Conservation (phyloP, 2,113 vertebrate genomes). For the Speoplatyrhinus poulsoni region DNA sequence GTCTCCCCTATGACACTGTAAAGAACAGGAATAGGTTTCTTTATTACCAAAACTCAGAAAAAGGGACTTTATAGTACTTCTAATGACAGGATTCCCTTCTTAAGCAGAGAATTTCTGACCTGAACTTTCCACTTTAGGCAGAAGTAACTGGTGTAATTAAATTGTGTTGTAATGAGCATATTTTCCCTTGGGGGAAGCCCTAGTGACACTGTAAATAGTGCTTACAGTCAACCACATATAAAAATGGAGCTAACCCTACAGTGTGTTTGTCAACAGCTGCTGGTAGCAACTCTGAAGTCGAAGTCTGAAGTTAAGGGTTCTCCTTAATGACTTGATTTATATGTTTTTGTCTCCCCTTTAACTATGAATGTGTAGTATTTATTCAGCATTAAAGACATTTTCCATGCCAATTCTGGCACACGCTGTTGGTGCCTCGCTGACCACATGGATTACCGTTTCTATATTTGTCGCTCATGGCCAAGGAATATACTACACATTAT, state of each 20-base stretch:
- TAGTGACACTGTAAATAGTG: slow-evolving; percentile 27
- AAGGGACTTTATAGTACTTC: slow-evolving; percentile 27
- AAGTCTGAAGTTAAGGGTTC: slow-evolving; percentile 9
- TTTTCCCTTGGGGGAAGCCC: slow-evolving; percentile 59
- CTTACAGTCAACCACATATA: slow-evolving; percentile 46
- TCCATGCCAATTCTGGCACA: too few species aligned
- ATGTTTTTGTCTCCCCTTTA: slow-evolving; percentile 39
- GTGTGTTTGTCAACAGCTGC: slow-evolving; percentile 59
- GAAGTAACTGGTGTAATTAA: slow-evolving; percentile 40
- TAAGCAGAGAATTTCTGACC: slow-evolving; percentile 37
- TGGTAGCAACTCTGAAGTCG: not conserved
- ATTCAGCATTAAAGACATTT: too few species aligned
- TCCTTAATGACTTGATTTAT: not conserved
- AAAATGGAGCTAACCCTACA: slow-evolving; percentile 32
- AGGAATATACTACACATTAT: slow-evolving; percentile 3
- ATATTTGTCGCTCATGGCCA: slow-evolving; percentile 3
- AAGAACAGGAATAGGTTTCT: slow-evolving; percentile 8
- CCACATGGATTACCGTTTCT: not conserved
- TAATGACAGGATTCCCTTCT: slow-evolving; percentile 54
- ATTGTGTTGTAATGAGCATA: slow-evolving; percentile 12
- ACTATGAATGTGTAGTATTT: not conserved
- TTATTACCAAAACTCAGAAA: slow-evolving; percentile 6
- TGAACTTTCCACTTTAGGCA: slow-evolving; percentile 29
- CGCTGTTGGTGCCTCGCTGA: not conserved
- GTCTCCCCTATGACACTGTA: slow-evolving; percentile 1